Percentiles rank a stretch among this genome's conserved stretches.
Evolutionary conservation across 2,888 invertebrate genomes (phyloP).

Genomic region (Ethmia dodecea): DNA sequence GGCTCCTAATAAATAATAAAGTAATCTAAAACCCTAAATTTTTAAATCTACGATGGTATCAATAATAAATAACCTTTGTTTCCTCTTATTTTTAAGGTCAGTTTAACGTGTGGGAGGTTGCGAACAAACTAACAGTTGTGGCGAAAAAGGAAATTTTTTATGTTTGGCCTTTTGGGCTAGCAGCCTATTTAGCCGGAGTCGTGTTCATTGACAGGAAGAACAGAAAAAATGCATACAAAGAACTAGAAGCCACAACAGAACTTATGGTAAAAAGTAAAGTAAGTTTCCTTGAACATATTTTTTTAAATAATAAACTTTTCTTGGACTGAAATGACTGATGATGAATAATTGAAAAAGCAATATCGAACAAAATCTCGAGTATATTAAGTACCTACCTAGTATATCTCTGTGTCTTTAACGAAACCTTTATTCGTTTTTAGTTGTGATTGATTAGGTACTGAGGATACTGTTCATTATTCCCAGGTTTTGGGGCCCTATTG

Average conservation of each 20-base stretch:
- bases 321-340: no score
- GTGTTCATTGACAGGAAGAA: conserved; percentile 82
- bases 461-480: no score
- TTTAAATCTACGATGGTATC: not conserved
- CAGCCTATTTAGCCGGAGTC: conserved; percentile 80
- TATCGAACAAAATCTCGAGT: no score
- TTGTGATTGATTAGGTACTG: no score
- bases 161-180: conserved; percentile 81
- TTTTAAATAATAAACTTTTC: no score
- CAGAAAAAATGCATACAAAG: conserved; percentile 76
- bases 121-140: conserved; percentile 79
- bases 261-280: conserved; percentile 76
- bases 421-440: no score
- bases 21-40: not conserved
- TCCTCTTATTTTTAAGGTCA: conserved; percentile 69
- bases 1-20: no score
- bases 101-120: conserved; percentile 81
- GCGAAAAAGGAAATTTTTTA: conserved; percentile 82
- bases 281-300: no score
- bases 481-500: no score
- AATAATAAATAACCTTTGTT: not conserved
- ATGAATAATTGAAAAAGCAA: no score
- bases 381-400: no score
- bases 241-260: conserved; percentile 69
- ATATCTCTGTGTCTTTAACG: no score